Base-by-base conservation (phyloP, 2,888 invertebrate genomes). In the Theodoxus fluviatilis region DNA sequence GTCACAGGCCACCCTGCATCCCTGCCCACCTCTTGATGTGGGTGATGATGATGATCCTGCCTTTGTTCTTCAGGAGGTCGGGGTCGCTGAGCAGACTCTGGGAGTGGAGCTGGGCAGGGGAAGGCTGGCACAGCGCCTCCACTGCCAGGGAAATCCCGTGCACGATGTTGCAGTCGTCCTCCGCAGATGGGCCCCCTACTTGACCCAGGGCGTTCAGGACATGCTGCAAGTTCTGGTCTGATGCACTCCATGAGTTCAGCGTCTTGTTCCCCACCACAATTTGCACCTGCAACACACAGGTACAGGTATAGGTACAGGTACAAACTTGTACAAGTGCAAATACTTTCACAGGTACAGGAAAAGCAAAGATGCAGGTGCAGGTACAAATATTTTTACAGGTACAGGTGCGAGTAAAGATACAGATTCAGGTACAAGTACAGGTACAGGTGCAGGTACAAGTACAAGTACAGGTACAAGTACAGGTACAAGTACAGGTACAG, bases 21-120 rank as follows among this genome's bases (percentile, higher is more conserved):
- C n/a, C n/a, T 33, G 43, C 68, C 33, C 72, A 87, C 87, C 82
- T 86, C 76, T 94, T 90, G 0, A 95, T 93, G 77, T 94, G 93
- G 6, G 96, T 96, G 43, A 97, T 92, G 83, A 95, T 95, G 80
- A 97, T 94, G 22, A 97, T 93, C 74, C 96, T 90, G 15, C 95
- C 95, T 72, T 92, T 91, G 85, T 89, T 91, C 69, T 89, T 80
- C 12, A 90, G 82, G 22, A 87, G 89, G 9, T 86, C 87, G 3
- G 89, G 82, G 0, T 88, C 86, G 0, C 88, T 88, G 18, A 89
- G 85, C 78, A 89, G 90, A n/a, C n/a, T n/a, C n/a, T n/a, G n/a
- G 77, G 89, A 90, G 74, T 90, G 90, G 47, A 91, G 88, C 85
- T 96, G 94, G 67, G 90, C 88, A 28, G 94, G 93, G 0, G 94